Percentiles rank a stretch among this genome's conserved stretches.
phyloP scores from a whole-genome alignment of 2,113 vertebrate genomes.

The Leucosticte australis region DNA sequence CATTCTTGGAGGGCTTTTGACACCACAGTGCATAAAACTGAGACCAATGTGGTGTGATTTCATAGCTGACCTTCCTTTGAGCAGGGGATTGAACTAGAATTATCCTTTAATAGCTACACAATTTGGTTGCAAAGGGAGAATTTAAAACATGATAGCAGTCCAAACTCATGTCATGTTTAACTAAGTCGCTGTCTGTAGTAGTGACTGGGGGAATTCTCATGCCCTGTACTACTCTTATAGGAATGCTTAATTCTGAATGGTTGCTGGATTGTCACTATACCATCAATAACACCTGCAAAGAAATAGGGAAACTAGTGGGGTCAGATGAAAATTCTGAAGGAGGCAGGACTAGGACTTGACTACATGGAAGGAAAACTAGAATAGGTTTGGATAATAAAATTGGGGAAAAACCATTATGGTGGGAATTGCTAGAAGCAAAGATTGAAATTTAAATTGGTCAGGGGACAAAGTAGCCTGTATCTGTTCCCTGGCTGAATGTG shows the following conservation, averaged over 20 bases:
- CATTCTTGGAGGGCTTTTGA: background rate
- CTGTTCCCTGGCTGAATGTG: accelerated
- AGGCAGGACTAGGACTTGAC: background rate
- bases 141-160: background rate
- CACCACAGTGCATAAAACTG: background rate
- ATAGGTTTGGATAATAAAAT: background rate
- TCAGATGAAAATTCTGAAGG: background rate
- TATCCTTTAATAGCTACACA: background rate
- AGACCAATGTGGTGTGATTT: background rate
- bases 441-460: background rate
- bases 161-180: background rate
- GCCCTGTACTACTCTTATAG: background rate
- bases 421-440: background rate
- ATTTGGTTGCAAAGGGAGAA: background rate
- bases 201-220: background rate
- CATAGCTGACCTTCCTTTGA: background rate
- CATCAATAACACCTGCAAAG: background rate
- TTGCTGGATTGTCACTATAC: background rate
- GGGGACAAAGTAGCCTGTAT: background rate
- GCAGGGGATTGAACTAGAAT: background rate
- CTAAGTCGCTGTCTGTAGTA: background rate
- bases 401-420: background rate
- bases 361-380: background rate
- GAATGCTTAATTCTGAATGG: background rate
- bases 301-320: background rate